Conservation (phyloP, 1,140 invertebrate species). For the Schlechtendalia chinensis region DNA sequence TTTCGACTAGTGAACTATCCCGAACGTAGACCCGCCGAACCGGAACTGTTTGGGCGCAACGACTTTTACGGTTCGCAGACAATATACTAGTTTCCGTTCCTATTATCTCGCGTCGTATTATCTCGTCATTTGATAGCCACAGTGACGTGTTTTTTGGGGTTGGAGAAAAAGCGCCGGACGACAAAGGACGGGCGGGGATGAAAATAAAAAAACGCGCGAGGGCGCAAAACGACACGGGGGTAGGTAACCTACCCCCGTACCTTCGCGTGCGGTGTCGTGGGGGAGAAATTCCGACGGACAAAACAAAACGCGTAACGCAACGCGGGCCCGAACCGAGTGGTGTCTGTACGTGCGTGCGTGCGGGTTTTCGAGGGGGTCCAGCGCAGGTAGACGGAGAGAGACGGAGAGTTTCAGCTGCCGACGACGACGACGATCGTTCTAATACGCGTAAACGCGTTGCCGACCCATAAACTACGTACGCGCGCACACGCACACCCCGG, state of each 20-base stretch:
- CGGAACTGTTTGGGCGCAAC: no score
- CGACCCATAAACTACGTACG: constrained; percentile 38
- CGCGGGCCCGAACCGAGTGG: constrained; percentile 34
- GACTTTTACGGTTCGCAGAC: no score
- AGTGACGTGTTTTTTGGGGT: no score
- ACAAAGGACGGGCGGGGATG: not conserved
- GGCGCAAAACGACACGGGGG: no score
- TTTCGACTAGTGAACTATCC: no score
- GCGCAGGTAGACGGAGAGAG: no score
- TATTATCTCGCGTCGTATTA: no score
- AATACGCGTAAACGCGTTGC: not conserved
- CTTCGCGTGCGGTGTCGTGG: not conserved
- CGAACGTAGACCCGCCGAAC: no score
- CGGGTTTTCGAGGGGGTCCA: no score
- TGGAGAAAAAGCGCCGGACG: not conserved
- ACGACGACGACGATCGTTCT: constrained; percentile 26
- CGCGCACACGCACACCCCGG: not conserved
- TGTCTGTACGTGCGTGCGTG: not conserved
- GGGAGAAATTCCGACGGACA: not conserved
- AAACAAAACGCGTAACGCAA: constrained; percentile 26
- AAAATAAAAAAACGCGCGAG: not conserved
- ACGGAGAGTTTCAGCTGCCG: constrained; percentile 44
- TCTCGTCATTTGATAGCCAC: no score
- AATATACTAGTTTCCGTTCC: no score
- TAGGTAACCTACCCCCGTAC: no score